Evolutionary conservation across 2,113 vertebrate species (phyloP), one percentile per base, ranked within the genome.

Genomic region (Ptilorrhoa leucosticta): DNA sequence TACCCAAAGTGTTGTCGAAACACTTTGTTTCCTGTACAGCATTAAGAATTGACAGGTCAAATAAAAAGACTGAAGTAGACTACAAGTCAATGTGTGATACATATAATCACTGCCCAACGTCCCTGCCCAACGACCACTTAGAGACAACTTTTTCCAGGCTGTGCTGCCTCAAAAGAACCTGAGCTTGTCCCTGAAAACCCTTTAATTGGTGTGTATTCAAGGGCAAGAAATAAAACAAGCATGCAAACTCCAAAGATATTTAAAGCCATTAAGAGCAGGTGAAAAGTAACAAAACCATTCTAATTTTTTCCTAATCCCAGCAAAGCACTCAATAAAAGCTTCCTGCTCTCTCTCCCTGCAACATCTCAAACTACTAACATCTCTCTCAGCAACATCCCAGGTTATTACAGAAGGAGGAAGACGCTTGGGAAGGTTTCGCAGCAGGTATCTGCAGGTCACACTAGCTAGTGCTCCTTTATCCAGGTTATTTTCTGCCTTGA

Each of bases 101-200:
- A 1, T 2, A 13, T 2, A n/a, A 47, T 13, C 44, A 5, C 64
- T 53, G 24, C 19, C 53, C 21, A 8, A 0, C 2, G 11, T 28
- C 83, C 39, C 57, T 14, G 17, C 11, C n/a, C n/a, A n/a, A n/a
- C n/a, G n/a, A 40, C 28, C 1, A 2, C 56, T 42, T 21, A 35
- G 18, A 28, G 15, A 58, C 47, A n/a, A 45, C 51, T 71, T 63
- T 9, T 54, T 31, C 40, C 35, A 78, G 27, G 65, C 42, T 42
- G 11, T 11, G 14, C 9, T 50, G 33, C 58, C 48, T 56, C 23
- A n/a, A 51, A 87, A 63, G 23, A 58, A 20, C 13, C 44, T 0
- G 3, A 20, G 7, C 33, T 56, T 89, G 27, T 40, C 18, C n/a
- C 18, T 6, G 6, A 66, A 91, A 92, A 37, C 28, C 11, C 71